Percentiles rank a stretch among this genome's conserved stretches.
Conservation (phyloP, 2,797 vertebrate genomes). For the Liasis olivaceus region DNA sequence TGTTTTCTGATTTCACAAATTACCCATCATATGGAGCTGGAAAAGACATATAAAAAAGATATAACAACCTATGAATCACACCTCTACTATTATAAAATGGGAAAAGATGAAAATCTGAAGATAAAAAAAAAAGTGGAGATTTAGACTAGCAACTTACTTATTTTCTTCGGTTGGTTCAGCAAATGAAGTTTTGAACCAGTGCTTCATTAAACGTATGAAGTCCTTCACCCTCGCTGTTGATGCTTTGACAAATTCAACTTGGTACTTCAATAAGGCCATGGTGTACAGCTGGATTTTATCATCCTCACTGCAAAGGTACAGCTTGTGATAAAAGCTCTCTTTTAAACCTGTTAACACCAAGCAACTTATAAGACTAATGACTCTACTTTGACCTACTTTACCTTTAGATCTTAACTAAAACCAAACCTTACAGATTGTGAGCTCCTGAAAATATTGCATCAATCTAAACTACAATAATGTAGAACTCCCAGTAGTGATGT, state of each 20-base stretch:
- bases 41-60: background rate
- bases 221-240: constrained; percentile 38
- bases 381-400: constrained; percentile 1
- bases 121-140: background rate
- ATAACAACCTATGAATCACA: background rate
- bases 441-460: background rate
- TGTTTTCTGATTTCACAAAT: background rate
- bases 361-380: constrained; percentile 38
- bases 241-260: constrained; percentile 50
- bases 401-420: constrained; percentile 16
- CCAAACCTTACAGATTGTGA: background rate
- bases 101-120: background rate
- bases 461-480: background rate
- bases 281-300: constrained; percentile 52
- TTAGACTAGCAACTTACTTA: constrained; percentile 36
- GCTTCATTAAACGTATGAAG: constrained; percentile 47
- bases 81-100: background rate
- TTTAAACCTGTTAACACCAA: constrained; percentile 58
- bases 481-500: background rate
- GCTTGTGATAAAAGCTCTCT: constrained; percentile 42
- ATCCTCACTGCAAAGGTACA: constrained; percentile 28
- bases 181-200: constrained; percentile 53
- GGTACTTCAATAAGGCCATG: constrained; percentile 30
- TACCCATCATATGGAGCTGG: background rate
- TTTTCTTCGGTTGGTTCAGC: constrained; percentile 37